These are phyloP conservation scores for Pharmacophagus antenor DNA, from an alignment of 2,888 invertebrate species.

Conservation along the genomic window DNA sequence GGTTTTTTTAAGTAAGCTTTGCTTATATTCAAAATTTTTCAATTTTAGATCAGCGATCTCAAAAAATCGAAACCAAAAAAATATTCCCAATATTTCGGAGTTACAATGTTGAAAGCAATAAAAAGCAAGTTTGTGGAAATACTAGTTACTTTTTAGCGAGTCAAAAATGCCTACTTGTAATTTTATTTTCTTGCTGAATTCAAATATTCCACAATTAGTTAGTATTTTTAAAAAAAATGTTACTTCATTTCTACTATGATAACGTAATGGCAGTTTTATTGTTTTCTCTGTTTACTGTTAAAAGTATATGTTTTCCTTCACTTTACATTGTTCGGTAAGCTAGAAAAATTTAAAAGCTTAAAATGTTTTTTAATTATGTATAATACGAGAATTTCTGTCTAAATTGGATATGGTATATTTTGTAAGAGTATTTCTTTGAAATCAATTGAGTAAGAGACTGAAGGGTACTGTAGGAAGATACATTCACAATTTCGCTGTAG, in stretches of 20 bases:
- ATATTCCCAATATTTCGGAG: not conserved
- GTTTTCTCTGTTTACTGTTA: conserved; percentile 15
- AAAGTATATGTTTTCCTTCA: conserved; percentile 16
- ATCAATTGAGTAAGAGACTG: conserved; percentile 40
- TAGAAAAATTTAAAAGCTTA: not conserved
- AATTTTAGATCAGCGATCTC: not conserved
- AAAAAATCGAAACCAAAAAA: not conserved
- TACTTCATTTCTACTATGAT: conserved; percentile 18
- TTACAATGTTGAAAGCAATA: not conserved
- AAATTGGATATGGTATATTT: not conserved
- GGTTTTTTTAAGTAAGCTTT: not conserved
- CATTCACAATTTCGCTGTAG: conserved; percentile 68
- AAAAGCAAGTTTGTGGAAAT: not conserved
- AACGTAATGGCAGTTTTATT: conserved; percentile 27
- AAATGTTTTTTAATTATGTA: not conserved
- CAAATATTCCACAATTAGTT: not conserved
- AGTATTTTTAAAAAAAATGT: conserved; percentile 13
- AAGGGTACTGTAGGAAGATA: conserved; percentile 47
- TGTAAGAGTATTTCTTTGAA: conserved; percentile 21
- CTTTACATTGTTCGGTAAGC: conserved; percentile 28
- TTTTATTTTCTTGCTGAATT: conserved; percentile 15
- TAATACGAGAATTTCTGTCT: not conserved
- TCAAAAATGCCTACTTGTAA: conserved; percentile 7
- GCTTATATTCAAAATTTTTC: not conserved
- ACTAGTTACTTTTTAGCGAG: not conserved